Evolutionary conservation across 2,797 vertebrate genomes (phyloP).

Genomic region (Sorex maritimensis): DNA sequence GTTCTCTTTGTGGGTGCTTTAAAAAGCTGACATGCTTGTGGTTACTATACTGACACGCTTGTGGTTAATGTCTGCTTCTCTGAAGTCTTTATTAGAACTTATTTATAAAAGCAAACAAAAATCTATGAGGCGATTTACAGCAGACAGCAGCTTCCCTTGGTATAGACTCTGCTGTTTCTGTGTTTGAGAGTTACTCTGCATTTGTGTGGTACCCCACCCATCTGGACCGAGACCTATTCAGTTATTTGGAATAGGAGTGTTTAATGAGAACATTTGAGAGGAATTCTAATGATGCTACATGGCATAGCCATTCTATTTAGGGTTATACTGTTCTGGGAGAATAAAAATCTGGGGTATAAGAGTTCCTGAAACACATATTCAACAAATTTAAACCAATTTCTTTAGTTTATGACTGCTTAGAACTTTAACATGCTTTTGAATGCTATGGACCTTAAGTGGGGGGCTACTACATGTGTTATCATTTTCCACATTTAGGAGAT

Average conservation of each 20-base stretch:
- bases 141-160: neutral
- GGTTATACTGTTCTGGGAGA: too few species aligned
- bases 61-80: neutral
- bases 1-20: neutral
- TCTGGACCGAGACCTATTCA: neutral
- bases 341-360: neutral
- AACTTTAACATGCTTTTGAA: neutral
- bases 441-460: neutral
- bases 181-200: neutral
- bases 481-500: neutral
- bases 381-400: neutral
- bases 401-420: neutral
- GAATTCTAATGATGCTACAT: neutral
- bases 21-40: neutral
- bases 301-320: neutral
- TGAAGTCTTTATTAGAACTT: neutral
- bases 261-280: neutral
- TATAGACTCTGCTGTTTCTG: neutral
- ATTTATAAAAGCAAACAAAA: neutral
- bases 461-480: neutral
- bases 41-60: neutral
- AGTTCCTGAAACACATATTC: neutral
- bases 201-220: neutral
- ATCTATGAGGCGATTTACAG: neutral
- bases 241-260: neutral